Percentiles rank a stretch among this genome's conserved stretches.
Evolutionary conservation across 2,888 invertebrate species (phyloP).

Genomic region (Coenonympha arcania): DNA sequence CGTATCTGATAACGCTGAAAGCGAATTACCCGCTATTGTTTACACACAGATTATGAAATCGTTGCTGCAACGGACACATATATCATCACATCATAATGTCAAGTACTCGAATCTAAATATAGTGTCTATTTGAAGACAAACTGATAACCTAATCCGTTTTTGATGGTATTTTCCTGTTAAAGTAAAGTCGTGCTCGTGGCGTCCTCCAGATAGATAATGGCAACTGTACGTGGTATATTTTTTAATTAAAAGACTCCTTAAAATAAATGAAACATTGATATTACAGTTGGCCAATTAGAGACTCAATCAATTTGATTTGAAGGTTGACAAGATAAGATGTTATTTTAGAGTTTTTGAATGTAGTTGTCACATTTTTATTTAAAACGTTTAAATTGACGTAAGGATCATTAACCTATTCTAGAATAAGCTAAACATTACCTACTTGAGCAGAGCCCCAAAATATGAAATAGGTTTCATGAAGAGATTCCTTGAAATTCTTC

Average conservation of each 20-base stretch:
- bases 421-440: background rate
- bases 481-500: no score
- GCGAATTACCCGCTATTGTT: constrained; percentile 14
- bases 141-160: background rate
- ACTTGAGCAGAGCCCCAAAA: background rate
- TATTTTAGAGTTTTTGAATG: no score
- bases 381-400: background rate
- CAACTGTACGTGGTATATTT: no score
- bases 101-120: background rate
- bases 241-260: no score
- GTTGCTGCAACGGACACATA: background rate
- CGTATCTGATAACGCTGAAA: constrained; percentile 14
- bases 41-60: constrained; percentile 6
- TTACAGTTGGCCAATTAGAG: no score
- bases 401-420: background rate
- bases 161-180: background rate
- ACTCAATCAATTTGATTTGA: no score
- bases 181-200: background rate
- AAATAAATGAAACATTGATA: no score
- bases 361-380: no score
- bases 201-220: background rate
- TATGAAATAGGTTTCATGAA: no score
- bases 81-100: constrained; percentile 5
- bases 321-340: no score
- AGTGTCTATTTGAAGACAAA: background rate